Percentiles rank a stretch among this genome's conserved stretches.
Evolutionary conservation across 2,797 vertebrate species (phyloP).

Genomic region (Anomalospiza imberbis): DNA sequence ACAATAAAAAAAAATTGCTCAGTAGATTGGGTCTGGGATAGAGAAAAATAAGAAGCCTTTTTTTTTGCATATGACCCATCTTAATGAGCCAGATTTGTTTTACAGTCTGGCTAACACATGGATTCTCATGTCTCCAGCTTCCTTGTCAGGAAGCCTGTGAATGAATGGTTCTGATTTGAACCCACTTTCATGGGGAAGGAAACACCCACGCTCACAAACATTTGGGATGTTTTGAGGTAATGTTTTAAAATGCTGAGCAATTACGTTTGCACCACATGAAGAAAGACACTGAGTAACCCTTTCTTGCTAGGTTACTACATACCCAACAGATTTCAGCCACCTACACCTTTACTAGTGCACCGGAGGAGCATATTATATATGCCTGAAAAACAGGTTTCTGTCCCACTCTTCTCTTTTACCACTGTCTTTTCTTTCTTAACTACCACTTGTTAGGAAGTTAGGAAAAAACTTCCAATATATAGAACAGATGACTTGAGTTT

Average conservation of each 20-base stretch:
- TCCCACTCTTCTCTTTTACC: neutral
- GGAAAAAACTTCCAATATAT: neutral
- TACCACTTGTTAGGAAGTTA: neutral
- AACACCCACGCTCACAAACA: neutral
- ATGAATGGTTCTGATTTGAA: neutral
- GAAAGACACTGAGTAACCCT: neutral
- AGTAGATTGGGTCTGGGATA: neutral
- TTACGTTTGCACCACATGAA: neutral
- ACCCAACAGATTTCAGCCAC: conserved; percentile 15
- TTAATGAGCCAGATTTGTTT: neutral
- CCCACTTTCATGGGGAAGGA: neutral
- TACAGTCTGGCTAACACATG: neutral
- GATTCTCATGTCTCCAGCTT: neutral
- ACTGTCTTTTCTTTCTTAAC: neutral
- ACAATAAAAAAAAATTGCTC: neutral
- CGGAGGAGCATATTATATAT: neutral
- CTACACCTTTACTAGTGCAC: neutral
- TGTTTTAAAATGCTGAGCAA: conserved; percentile 21
- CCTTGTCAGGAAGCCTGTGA: neutral
- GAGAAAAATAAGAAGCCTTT: neutral
- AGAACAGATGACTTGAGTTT: neutral
- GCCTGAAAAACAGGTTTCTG: neutral
- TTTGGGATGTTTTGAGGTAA: conserved; percentile 6
- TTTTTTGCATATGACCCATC: neutral
- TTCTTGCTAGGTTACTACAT: neutral